These are phyloP conservation scores for Hylaeus volcanicus DNA, from an alignment of 1,140 invertebrate species.

Conservation along the genomic window DNA sequence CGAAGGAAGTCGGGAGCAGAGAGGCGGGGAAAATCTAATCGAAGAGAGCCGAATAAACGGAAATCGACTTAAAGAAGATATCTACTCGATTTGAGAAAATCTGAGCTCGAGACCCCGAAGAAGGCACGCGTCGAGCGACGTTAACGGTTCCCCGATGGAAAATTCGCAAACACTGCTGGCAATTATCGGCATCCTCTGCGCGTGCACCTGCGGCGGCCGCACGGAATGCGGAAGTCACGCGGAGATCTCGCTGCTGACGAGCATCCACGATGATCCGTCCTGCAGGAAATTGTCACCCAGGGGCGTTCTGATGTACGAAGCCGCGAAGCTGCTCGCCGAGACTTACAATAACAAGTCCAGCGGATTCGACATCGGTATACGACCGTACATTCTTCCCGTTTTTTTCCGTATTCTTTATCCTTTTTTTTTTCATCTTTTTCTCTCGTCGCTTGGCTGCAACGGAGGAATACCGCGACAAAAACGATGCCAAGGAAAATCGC, in stretches of 20 bases:
- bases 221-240: constrained; percentile 69
- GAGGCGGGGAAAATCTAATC: background rate
- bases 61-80: background rate
- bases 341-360: constrained; percentile 72
- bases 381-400: background rate
- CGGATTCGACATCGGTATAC: constrained; percentile 72
- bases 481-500: constrained; percentile 17
- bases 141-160: constrained; percentile 17
- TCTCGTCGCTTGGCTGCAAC: background rate
- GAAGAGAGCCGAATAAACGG: no score
- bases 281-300: constrained; percentile 70
- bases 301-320: constrained; percentile 74
- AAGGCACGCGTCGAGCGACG: no score
- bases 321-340: constrained; percentile 71
- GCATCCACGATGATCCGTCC: constrained; percentile 72
- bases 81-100: no score
- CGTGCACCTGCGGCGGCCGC: constrained; percentile 73
- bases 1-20: no score
- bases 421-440: background rate
- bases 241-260: constrained; percentile 71
- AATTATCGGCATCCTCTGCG: constrained; percentile 62
- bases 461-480: background rate
- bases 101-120: no score
- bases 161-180: constrained; percentile 51
- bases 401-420: background rate